Base-by-base conservation (phyloP, 1,140 invertebrate genomes). In the Lysiphlebus fabarum region DNA sequence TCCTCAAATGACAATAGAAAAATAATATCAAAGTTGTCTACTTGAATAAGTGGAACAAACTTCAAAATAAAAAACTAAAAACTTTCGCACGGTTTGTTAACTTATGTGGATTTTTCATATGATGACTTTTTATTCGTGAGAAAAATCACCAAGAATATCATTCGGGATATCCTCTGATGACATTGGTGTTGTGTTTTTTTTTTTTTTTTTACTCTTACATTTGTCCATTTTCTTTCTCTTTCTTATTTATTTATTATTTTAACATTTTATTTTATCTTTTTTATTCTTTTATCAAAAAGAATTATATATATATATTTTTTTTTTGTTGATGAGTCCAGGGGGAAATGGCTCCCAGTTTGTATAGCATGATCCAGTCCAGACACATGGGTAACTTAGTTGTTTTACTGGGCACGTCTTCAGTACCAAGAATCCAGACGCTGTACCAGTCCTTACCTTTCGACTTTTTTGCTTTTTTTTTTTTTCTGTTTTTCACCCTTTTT, bases 331-430 rank as follows among this genome's bases (percentile, higher is more conserved):
- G 17, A 26, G 17, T 26, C 17, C 17, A 17, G 17, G n/a, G n/a
- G n/a, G n/a, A n/a, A n/a, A n/a, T 17, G 17, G 17, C 17, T 17
- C 17, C n/a, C n/a, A n/a, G n/a, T n/a, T n/a, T n/a, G n/a, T n/a
- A 36, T 67, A 53, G 50, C 12, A 65, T 59, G 64, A 67, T 66
- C 67, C 65, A 66, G 63, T 67, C 67, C 63, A 66, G 69, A 71
- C 67, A 48, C 54, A 65, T 64, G 66, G 66, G 65, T 62, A 62
- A 56, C 55, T 69, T 76, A 71, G 71, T 77, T 77, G 71, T 73
- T 70, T 77, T 67, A 65, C 74, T 67, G 72, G 65, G 70, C 76
- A 77, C 74, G 73, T 77, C 70, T 58, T 66, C 55, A 61, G 63
- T 76, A 76, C 73, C 67, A 56, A 69, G 72, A 74, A 77, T 73